phyloP scores from a whole-genome alignment of 2,797 vertebrate species.

The Jordanella pulchra region DNA sequence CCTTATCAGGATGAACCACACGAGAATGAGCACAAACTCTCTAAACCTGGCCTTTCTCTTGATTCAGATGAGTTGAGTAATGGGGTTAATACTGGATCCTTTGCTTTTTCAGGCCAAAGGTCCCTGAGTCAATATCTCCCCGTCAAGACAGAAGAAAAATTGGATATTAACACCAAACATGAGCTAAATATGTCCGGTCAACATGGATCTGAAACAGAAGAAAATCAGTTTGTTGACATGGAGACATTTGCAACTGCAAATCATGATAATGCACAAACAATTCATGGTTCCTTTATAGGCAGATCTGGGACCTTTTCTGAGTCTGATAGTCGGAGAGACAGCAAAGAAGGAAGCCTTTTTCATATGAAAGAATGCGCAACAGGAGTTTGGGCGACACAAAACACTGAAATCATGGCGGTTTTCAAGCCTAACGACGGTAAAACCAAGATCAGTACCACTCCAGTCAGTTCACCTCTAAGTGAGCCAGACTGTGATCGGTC shows the following conservation, averaged over 20 bases:
- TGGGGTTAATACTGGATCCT: constrained; percentile 16
- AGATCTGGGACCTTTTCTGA: background rate
- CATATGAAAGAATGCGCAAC: constrained; percentile 7
- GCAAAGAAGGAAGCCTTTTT: constrained; percentile 3
- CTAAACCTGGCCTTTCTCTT: background rate
- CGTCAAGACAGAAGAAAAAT: constrained; percentile 12
- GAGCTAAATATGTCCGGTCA: constrained; percentile 42
- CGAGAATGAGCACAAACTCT: constrained; percentile 20
- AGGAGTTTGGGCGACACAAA: constrained; percentile 12
- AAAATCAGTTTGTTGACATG: background rate
- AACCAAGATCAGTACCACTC: constrained; percentile 7
- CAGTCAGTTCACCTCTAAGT: constrained; percentile 16
- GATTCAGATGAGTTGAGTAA: constrained; percentile 27
- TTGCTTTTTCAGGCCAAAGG: constrained; percentile 11
- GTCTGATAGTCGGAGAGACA: constrained; percentile 1
- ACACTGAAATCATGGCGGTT: background rate
- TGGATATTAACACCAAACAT: constrained; percentile 54
- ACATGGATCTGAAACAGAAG: constrained; percentile 14
- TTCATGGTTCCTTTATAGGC: constrained; percentile 11
- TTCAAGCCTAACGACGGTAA: constrained; percentile 6
- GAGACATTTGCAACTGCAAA: background rate
- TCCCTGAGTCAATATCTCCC: constrained; percentile 21
- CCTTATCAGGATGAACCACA: constrained; percentile 46
- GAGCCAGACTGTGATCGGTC: constrained; percentile 21
- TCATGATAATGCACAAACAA: constrained; percentile 1